A percentile compares a stretch with the other conserved stretches of the same genome.
These are phyloP conservation scores for Onychomys leucogaster DNA, from an alignment of 2,797 vertebrate species.

Conservation along the genomic window DNA sequence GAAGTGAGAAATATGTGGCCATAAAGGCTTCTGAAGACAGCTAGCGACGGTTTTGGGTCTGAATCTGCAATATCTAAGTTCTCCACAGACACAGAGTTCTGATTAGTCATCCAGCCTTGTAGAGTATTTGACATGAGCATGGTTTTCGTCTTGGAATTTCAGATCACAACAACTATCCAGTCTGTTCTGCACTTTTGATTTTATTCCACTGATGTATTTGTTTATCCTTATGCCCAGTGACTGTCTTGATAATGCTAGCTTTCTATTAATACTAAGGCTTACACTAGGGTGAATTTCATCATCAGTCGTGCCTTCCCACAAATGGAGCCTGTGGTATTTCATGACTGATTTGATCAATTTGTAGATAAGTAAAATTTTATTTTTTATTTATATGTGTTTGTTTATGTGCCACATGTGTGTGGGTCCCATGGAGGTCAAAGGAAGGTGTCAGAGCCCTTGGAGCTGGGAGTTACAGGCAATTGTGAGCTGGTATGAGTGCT, in stretches of 20 bases:
- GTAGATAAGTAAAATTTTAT: background rate
- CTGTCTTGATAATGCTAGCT: background rate
- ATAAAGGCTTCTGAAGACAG: background rate
- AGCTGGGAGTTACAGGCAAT: background rate
- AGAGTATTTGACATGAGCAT: background rate
- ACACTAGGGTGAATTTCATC: background rate
- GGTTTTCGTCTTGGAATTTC: background rate
- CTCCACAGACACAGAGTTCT: background rate
- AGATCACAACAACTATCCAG: background rate
- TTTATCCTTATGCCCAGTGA: background rate
- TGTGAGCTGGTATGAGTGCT: background rate
- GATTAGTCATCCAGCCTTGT: background rate
- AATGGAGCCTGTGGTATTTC: background rate
- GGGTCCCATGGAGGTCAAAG: background rate
- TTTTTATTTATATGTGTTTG: background rate
- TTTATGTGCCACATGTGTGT: background rate
- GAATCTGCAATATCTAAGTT: too few species aligned
- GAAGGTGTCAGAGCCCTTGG: background rate
- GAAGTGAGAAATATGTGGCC: background rate
- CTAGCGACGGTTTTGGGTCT: background rate
- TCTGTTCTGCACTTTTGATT: background rate
- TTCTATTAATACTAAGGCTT: background rate
- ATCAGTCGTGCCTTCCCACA: background rate
- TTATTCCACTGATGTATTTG: background rate
- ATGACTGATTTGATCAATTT: background rate